phyloP scores from a whole-genome alignment of 2,113 vertebrate species.

The Pungitius pungitius region DNA sequence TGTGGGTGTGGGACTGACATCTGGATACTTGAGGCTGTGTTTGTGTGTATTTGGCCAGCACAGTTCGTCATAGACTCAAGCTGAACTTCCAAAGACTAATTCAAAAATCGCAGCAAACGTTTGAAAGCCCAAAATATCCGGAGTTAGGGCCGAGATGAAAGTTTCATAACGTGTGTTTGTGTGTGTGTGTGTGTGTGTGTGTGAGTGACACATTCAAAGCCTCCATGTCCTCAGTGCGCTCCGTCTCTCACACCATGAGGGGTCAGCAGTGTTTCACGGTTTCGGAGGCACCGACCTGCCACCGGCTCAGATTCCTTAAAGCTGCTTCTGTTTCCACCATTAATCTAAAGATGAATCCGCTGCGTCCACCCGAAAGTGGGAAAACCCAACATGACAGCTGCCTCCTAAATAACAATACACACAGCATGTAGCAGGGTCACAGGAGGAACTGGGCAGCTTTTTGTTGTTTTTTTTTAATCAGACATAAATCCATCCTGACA shows the following conservation, averaged over 20 bases:
- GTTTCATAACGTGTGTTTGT: neutral
- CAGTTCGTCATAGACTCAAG: neutral
- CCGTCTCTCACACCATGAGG: conserved; percentile 47
- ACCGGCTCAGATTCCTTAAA: neutral
- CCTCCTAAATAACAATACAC: conserved; percentile 60
- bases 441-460: conserved; percentile 24
- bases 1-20: too few relatives aligned
- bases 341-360: conserved; percentile 12
- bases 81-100: neutral
- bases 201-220: neutral
- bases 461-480: neutral
- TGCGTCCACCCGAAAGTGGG: conserved; percentile 29
- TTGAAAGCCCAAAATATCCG: neutral
- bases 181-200: too few relatives aligned
- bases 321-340: neutral
- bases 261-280: conserved; percentile 59
- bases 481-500: conserved; percentile 58
- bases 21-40: too few relatives aligned
- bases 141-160: neutral
- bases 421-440: conserved; percentile 32
- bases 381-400: conserved; percentile 70
- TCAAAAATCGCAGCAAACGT: neutral
- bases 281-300: neutral
- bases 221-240: neutral
- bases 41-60: too few relatives aligned